phyloP scores from a whole-genome alignment of 1,140 invertebrate species.

The Radopholus similis region DNA sequence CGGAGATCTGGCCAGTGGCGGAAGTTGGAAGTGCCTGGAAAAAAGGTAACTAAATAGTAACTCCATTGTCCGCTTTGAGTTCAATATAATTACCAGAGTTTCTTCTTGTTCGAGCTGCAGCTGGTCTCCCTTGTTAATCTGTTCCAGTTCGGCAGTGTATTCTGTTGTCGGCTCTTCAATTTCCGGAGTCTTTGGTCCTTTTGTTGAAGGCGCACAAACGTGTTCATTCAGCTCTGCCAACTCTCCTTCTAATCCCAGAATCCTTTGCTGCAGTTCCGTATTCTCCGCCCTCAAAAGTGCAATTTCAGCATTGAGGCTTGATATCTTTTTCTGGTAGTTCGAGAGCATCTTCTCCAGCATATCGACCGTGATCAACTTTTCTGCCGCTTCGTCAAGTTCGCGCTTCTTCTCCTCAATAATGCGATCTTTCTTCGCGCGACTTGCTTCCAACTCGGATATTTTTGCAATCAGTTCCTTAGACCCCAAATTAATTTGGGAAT shows the following conservation, averaged over 20 bases:
- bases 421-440: not conserved
- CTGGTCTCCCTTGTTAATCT: not conserved
- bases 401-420: not conserved
- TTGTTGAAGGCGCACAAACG: not conserved
- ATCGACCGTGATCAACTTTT: slow-evolving; percentile 12
- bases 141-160: not conserved
- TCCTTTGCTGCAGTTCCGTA: not conserved
- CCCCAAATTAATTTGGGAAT: not conserved
- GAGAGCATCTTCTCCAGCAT: not conserved
- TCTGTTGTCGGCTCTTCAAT: not conserved
- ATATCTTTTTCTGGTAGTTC: not conserved
- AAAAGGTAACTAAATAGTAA: too few species aligned
- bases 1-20: too few species aligned
- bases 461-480: not conserved
- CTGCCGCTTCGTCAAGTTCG: slow-evolving; percentile 13
- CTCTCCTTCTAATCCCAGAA: not conserved
- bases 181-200: not conserved
- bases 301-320: not conserved
- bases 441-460: slow-evolving; percentile 1
- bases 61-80: too few species aligned
- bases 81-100: too few species aligned
- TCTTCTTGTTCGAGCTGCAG: not conserved
- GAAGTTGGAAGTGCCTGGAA: not conserved
- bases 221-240: not conserved
- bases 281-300: not conserved